Evolutionary conservation across 2,797 vertebrate species (phyloP).

Genomic region (Rhadinocentrus ornatus): DNA sequence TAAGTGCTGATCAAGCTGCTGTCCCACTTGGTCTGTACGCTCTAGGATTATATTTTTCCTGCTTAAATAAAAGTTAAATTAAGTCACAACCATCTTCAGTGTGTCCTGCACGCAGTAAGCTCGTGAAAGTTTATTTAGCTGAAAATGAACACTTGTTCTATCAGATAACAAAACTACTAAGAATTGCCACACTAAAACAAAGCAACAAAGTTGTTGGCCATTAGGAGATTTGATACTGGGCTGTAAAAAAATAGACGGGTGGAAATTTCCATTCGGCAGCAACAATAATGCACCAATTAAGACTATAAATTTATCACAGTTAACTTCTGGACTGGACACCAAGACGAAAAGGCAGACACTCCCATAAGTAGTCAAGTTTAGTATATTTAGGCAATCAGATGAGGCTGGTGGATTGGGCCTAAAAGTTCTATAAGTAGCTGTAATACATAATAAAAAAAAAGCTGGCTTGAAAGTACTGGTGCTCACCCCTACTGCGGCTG

Average conservation of each 20-base stretch:
- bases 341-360: neutral
- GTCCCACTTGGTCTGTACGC: neutral
- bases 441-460: neutral
- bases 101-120: neutral
- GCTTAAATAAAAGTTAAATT: neutral
- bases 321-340: neutral
- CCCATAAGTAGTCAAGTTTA: neutral
- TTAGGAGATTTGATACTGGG: neutral
- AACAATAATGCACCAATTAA: neutral
- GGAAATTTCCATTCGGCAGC: neutral
- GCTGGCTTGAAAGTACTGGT: conserved; percentile 15
- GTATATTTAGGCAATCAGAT: neutral
- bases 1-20: neutral
- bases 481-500: conserved; percentile 5
- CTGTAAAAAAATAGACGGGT: neutral
- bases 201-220: neutral
- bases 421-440: neutral
- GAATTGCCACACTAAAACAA: neutral
- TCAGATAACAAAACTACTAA: neutral
- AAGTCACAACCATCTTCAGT: too few relatives aligned
- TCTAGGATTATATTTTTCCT: neutral
- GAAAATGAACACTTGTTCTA: neutral
- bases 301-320: neutral
- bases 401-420: neutral
- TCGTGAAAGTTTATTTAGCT: neutral